Conservation (phyloP, 1,140 invertebrate species). For the Drosophila sproati region DNA sequence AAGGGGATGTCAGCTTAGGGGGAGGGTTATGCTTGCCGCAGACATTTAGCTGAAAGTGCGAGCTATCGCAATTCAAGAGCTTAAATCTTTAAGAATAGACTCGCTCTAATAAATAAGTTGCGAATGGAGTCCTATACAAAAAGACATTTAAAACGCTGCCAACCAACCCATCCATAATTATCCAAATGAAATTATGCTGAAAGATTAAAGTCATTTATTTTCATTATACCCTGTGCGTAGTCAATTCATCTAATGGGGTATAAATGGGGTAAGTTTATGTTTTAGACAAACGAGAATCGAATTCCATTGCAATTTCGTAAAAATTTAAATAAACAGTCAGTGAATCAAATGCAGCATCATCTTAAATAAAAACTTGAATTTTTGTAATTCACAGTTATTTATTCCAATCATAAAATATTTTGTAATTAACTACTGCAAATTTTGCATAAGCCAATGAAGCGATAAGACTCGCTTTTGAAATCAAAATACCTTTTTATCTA, state of each 20-base stretch:
- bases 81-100: constrained; percentile 16
- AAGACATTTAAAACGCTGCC: constrained; percentile 51
- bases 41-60: constrained; percentile 28
- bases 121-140: constrained; percentile 26
- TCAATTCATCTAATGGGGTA: background rate
- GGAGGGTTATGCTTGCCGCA: constrained; percentile 22
- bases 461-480: too few species aligned
- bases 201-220: constrained; percentile 74
- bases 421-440: too few species aligned
- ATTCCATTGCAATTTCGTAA: too few species aligned
- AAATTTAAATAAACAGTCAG: too few species aligned
- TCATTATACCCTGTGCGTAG: constrained; percentile 19
- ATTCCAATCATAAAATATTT: too few species aligned
- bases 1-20: background rate
- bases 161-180: constrained; percentile 65
- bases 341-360: too few species aligned
- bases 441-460: too few species aligned
- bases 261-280: too few species aligned
- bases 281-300: too few species aligned
- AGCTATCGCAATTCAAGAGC: constrained; percentile 22
- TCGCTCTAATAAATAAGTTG: constrained; percentile 70
- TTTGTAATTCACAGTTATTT: too few species aligned
- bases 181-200: constrained; percentile 69
- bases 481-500: too few species aligned
- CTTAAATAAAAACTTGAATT: too few species aligned